Conservation (phyloP, 2,797 vertebrate genomes). For the Aulostomus chinensis region DNA sequence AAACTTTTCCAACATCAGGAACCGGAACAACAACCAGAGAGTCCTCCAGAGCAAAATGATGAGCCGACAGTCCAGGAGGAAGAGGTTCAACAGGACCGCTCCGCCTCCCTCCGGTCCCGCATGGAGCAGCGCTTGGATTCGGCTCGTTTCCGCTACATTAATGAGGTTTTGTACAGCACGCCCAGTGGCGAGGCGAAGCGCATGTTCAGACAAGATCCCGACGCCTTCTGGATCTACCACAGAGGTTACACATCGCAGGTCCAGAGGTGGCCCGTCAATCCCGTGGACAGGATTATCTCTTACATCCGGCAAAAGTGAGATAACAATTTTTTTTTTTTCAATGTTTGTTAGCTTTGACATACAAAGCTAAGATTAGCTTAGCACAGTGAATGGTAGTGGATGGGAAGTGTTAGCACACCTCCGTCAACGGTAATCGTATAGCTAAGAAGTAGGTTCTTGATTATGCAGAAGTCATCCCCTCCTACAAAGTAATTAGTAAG, state of each 20-base stretch:
- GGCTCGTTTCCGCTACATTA: constrained; percentile 91
- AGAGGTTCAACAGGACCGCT: constrained; percentile 54
- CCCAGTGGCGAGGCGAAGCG: constrained; percentile 81
- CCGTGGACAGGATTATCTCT: constrained; percentile 83
- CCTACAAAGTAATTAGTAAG: too few relatives aligned
- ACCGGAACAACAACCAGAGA: neutral
- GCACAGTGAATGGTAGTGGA: too few relatives aligned
- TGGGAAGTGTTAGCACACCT: too few relatives aligned
- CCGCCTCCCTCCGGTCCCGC: constrained; percentile 76
- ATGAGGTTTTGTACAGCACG: constrained; percentile 87
- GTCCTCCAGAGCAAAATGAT: constrained; percentile 4
- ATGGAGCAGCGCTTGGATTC: constrained; percentile 88
- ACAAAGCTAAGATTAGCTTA: too few relatives aligned
- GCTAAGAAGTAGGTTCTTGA: too few relatives aligned
- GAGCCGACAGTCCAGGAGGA: constrained; percentile 5
- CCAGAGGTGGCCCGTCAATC: constrained; percentile 87
- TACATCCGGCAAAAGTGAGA: constrained; percentile 85
- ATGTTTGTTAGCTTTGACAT: too few relatives aligned
- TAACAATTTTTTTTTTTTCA: neutral
- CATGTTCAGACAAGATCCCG: constrained; percentile 86
- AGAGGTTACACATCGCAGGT: constrained; percentile 88
- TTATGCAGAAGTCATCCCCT: too few relatives aligned
- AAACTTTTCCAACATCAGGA: constrained; percentile 50
- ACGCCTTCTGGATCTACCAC: constrained; percentile 88
- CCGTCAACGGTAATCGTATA: too few relatives aligned